Evolutionary conservation across 2,113 vertebrate species (phyloP), one percentile per base, ranked within the genome.

Genomic region (Martes martes): DNA sequence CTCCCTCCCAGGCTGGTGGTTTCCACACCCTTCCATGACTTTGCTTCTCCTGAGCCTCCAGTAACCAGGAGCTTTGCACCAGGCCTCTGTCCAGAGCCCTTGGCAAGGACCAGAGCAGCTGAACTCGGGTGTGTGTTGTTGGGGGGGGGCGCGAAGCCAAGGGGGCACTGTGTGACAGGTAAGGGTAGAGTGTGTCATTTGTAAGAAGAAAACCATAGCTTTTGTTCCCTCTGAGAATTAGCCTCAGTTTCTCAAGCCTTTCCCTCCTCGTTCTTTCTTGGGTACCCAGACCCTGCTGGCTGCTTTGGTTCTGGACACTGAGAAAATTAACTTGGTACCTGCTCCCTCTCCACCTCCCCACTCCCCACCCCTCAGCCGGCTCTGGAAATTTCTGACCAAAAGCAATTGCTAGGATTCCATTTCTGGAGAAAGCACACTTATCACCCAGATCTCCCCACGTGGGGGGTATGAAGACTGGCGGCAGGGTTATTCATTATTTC

Each of bases 401-500:
- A 84, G 95, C 96, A 92, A 88, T 94, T 42, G 92, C 87, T 93
- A 63, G 84, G 74, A 96, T 96, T 98, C 73, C 92, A 57, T 96
- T 94, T 94, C 92, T 86, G 88, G 92, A 96, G 97, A 96, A 96
- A 93, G 55, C 67, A 74, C 36, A 89, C 95, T 96, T 96, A 96
- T 98, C 93, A 95, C 91, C 73, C 95, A 93, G 67, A 94, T 97
- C 97, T 94, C 93, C 97, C 97, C 96, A 90, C 31, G 91, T 98
- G 92, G 97, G 98, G 98, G 97, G 96, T 92, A 81, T 61, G 36
- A 96, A 67, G 96, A 78, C 92, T 57, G 84, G 94, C 42, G 24
- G 91, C 90, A 69, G 89, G 63, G 80, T 97, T 97, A 97, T 98
- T 98, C 97, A 98, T 98, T 98, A 98, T 98, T 98, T 95, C 97